Conservation (phyloP, 2,113 vertebrate genomes). For the Rhizomys pruinosus region DNA sequence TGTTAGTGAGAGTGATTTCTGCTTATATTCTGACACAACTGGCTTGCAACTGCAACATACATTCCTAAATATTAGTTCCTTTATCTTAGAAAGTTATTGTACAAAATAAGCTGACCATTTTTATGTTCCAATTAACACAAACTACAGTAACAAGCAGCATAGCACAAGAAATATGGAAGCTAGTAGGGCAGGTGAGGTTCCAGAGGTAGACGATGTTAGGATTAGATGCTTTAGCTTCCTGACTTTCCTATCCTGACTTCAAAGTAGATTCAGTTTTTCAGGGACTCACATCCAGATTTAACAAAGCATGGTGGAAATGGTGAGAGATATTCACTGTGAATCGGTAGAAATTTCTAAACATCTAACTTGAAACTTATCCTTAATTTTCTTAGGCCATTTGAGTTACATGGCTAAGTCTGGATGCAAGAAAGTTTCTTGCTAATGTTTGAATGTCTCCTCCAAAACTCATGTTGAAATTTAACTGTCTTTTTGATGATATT, state of each 20-base stretch:
- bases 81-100: neutral
- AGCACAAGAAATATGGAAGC: neutral
- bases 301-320: neutral
- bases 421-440: neutral
- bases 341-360: neutral
- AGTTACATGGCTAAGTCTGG: neutral
- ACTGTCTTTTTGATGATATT: neutral
- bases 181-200: neutral
- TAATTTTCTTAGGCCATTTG: neutral
- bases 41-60: neutral
- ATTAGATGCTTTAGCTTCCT: neutral
- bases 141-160: neutral
- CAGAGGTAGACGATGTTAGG: neutral
- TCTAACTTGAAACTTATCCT: neutral
- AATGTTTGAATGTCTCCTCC: neutral
- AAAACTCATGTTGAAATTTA: neutral
- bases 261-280: neutral
- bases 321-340: neutral
- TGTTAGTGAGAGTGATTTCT: conserved; percentile 27
- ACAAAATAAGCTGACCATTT: conserved; percentile 1
- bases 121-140: neutral
- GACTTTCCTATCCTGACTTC: neutral
- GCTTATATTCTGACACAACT: neutral
- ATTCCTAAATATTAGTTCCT: conserved; percentile 53
- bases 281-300: neutral